A percentile compares a stretch with the other conserved stretches of the same genome.
These are phyloP conservation scores for Entomyzon cyanotis DNA, from an alignment of 2,113 vertebrate species.

Conservation along the genomic window DNA sequence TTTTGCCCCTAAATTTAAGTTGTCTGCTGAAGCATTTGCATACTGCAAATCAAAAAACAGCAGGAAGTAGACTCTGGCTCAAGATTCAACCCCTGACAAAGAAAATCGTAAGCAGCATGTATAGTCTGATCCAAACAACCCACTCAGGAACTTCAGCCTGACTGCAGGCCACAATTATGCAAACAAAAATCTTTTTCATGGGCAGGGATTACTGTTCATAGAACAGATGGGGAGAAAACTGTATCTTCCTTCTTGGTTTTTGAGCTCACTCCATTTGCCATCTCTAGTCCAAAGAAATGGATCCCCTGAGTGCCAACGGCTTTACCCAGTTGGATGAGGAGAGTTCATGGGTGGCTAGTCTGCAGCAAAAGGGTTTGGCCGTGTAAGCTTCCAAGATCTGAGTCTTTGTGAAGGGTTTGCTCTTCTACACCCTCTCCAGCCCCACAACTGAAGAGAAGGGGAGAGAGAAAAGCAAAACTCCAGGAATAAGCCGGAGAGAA, in stretches of 20 bases:
- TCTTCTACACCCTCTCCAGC: constrained; percentile 34
- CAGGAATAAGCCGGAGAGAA: constrained; percentile 63
- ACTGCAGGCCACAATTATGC: background rate
- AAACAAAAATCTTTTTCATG: background rate
- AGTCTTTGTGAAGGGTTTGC: background rate
- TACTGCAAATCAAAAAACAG: background rate
- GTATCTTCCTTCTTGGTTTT: background rate
- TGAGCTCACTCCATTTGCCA: background rate
- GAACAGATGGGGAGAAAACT: background rate
- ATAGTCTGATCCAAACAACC: background rate
- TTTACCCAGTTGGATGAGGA: background rate
- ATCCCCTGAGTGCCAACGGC: background rate
- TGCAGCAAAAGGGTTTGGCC: background rate
- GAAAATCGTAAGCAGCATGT: background rate
- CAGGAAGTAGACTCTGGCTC: background rate
- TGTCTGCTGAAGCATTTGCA: background rate
- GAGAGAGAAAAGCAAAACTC: constrained; percentile 24
- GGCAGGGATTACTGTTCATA: background rate
- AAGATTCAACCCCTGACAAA: background rate
- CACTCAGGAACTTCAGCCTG: background rate
- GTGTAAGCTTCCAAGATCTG: background rate
- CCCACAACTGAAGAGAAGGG: background rate
- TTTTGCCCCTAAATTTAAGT: background rate
- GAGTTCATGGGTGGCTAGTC: constrained; percentile 13
- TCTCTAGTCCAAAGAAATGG: background rate